A percentile compares a stretch with the other conserved stretches of the same genome.
These are phyloP conservation scores for Megaceryle maxima DNA, from an alignment of 2,113 vertebrate genomes.

Conservation along the genomic window DNA sequence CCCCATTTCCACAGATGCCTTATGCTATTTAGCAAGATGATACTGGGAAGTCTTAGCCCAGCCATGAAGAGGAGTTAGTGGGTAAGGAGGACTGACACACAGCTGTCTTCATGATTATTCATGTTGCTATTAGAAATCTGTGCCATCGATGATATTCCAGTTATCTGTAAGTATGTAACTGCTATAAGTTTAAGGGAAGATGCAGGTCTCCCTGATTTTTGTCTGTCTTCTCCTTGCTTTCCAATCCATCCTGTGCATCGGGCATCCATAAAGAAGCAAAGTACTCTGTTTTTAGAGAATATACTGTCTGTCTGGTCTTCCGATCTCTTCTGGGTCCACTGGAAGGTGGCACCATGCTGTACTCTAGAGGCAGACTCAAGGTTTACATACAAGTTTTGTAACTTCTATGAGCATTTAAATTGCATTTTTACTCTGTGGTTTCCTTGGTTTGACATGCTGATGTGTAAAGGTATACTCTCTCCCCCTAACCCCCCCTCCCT, in stretches of 20 bases:
- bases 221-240: background rate
- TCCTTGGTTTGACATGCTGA: background rate
- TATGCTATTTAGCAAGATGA: background rate
- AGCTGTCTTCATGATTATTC: background rate
- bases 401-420: background rate
- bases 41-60: background rate
- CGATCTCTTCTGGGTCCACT: background rate
- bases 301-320: background rate
- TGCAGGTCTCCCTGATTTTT: background rate
- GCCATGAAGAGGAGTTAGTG: background rate
- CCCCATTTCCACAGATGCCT: background rate
- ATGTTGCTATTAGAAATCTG: background rate
- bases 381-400: background rate
- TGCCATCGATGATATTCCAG: background rate
- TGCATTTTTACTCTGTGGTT: background rate
- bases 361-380: background rate
- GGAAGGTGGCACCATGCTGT: background rate
- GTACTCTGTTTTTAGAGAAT: background rate
- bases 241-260: background rate
- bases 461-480: background rate
- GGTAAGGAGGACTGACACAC: background rate
- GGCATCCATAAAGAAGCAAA: background rate
- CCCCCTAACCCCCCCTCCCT: accelerated
- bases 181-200: background rate
- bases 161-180: background rate